These are phyloP conservation scores for Sycophaga agraensis DNA, from an alignment of 1,140 invertebrate species.

Conservation along the genomic window DNA sequence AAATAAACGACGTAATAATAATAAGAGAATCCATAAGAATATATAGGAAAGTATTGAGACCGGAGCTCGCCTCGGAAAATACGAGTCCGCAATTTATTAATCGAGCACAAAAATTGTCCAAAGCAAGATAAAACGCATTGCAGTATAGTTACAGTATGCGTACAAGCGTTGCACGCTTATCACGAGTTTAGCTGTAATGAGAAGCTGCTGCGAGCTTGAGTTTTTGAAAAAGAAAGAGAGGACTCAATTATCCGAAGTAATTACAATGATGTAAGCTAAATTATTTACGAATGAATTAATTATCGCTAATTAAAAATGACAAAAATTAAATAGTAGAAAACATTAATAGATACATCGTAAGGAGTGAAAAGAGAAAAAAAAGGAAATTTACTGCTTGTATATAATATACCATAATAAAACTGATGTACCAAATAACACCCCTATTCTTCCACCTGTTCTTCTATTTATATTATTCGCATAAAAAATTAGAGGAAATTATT, in stretches of 20 bases:
- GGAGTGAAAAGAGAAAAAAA: conserved; percentile 28
- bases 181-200: neutral
- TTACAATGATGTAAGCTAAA: neutral
- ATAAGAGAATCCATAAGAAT: neutral
- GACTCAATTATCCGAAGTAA: neutral
- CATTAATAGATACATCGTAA: neutral
- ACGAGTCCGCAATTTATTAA: neutral
- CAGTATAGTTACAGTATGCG: neutral
- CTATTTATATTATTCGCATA: too few relatives aligned
- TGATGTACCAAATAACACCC: conserved; percentile 41
- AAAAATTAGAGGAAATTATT: too few relatives aligned
- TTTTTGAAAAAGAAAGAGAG: too few relatives aligned
- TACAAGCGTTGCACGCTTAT: neutral
- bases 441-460: neutral
- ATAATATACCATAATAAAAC: conserved; percentile 51
- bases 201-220: too few relatives aligned
- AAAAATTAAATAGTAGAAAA: conserved; percentile 3
- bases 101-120: too few relatives aligned
- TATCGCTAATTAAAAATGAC: conserved; percentile 10
- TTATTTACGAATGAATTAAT: conserved; percentile 22
- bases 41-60: neutral
- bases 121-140: neutral
- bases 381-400: conserved; percentile 49
- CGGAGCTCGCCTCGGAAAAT: neutral
- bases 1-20: too few relatives aligned